Conservation (phyloP, 1,140 invertebrate genomes). For the Rhagoletis zephyria region DNA sequence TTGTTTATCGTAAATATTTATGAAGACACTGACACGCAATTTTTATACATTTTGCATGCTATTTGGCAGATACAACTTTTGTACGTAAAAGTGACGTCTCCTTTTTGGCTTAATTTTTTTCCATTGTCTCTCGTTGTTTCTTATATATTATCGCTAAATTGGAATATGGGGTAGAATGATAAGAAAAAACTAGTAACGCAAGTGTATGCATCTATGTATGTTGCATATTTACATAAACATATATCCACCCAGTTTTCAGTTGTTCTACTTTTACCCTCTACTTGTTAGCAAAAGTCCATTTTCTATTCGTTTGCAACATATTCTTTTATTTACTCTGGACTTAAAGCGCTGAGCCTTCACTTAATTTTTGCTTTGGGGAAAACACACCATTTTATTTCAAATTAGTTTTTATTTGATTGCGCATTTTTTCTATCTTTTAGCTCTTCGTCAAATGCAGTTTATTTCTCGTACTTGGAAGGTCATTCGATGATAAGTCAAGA, state of each 20-base stretch:
- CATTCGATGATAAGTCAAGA: background rate
- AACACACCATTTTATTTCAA: background rate
- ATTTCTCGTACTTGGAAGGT: background rate
- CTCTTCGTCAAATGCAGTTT: background rate
- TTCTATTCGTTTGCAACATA: background rate
- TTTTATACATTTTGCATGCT: background rate
- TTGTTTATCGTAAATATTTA: background rate
- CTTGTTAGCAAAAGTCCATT: too few species aligned
- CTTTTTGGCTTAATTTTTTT: background rate
- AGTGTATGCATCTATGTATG: too few species aligned
- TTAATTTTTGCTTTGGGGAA: too few species aligned
- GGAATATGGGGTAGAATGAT: too few species aligned
- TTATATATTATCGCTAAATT: too few species aligned
- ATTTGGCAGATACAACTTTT: background rate
- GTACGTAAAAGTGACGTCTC: background rate
- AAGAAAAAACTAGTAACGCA: too few species aligned
- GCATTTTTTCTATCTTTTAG: too few species aligned
- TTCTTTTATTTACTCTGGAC: slow-evolving; percentile 10
- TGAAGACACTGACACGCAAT: background rate
- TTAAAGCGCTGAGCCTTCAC: background rate
- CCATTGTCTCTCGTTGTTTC: too few species aligned
- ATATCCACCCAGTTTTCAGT: too few species aligned
- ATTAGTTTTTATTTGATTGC: background rate
- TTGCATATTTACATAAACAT: too few species aligned
- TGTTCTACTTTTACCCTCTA: too few species aligned